Base-by-base conservation (phyloP, 35 echinoderm and acorn worm species). In the Apostichopus japonicus region DNA sequence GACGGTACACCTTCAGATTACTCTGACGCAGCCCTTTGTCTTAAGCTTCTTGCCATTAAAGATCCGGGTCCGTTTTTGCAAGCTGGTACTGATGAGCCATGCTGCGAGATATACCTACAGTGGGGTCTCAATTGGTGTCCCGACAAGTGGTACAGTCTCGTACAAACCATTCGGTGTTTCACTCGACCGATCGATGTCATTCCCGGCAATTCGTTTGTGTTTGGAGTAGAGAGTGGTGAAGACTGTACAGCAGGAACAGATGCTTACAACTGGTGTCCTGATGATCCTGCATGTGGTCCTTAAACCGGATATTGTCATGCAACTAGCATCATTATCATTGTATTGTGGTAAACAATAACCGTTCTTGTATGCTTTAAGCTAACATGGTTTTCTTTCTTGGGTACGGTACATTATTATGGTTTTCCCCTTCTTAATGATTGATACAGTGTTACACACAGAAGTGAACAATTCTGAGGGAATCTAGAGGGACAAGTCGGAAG, bases 91-190 rank as follows among this genome's bases (percentile, higher is more conserved):
- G 13, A 2, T 9, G 23, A 53, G 23, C 83, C 83, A 56, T 87
- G 83, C 56, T 87, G 54, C 59, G 54, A 87, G 56, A 59, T 87
- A 19, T 87, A 87, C 83, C 83, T 87, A 24, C 83, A 87, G 58
- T 87, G 83, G 83, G 83, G 83, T 44, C 83, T 86, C 10, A 9
- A 86, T 55, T 86, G 83, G 83, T 86, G 83, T 55, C 53, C 51
- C 6, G 54, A 87, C 8, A 24, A 87, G 10, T 87, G 83, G 83
- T 16, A 87, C 83, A 55, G 22, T 16, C 55, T 87, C 0, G 54
- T 87, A 24, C 14, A 22, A 55, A 59, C 8, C 11, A 2, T 65
- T 2, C 56, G 54, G 10, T 87, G 83, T 65, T 25, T 16, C 83
- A 65, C 16, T 56, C 54, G 10, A 33, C 1, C 27, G 27, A 33